phyloP scores from a whole-genome alignment of 2,888 invertebrate species.

The Cephus pygmeus region DNA sequence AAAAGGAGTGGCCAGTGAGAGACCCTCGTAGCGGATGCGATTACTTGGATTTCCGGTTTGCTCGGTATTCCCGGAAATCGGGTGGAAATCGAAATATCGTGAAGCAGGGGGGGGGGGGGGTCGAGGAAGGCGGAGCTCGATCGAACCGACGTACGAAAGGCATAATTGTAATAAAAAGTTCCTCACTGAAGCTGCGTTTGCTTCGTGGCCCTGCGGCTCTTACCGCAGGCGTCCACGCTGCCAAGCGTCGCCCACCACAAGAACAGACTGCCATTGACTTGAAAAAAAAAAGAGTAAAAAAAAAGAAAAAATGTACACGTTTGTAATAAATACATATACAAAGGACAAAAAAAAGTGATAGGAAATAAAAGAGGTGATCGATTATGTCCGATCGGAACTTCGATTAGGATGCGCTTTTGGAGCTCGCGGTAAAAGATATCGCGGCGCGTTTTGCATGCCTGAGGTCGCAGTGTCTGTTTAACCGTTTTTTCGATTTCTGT shows the following conservation, averaged over 20 bases:
- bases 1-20: neutral
- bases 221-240: slow-evolving; percentile 9
- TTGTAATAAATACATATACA: slow-evolving; percentile 39
- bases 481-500: neutral
- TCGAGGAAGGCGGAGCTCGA: slow-evolving; percentile 4
- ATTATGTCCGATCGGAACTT: neutral
- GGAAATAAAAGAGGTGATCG: slow-evolving; percentile 2
- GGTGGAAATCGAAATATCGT: neutral
- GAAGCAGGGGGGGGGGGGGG: neutral
- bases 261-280: slow-evolving; percentile 52
- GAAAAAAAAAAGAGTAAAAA: slow-evolving; percentile 11
- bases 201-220: slow-evolving; percentile 27
- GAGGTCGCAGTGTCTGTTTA: neutral
- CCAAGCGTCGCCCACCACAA: slow-evolving; percentile 38
- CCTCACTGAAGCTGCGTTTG: slow-evolving; percentile 42
- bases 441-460: neutral
- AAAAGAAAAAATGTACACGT: slow-evolving; percentile 30
- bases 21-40: neutral
- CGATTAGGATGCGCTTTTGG: neutral
- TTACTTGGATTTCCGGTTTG: neutral
- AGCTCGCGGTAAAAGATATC: neutral
- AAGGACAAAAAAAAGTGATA: slow-evolving; percentile 17
- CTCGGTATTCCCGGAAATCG: neutral
- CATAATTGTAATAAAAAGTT: slow-evolving; percentile 35
- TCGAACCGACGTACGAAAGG: slow-evolving; percentile 19